Evolutionary conservation across 2,888 invertebrate species (phyloP), one percentile per base, ranked within the genome.

Genomic region (Atrina japonica): DNA sequence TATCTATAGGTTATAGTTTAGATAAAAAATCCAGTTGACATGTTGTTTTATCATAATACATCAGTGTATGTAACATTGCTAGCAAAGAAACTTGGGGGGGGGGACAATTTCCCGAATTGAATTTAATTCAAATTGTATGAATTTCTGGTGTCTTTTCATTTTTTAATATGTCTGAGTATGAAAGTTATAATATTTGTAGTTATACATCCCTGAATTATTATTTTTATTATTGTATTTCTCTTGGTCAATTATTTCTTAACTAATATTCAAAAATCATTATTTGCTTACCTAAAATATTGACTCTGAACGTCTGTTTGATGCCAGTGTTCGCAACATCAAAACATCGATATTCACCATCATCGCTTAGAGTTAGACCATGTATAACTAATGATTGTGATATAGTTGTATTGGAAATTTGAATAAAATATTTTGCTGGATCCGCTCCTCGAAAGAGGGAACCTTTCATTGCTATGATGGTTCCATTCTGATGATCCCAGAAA

Each of bases 331-430:
- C 65, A 0, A 79, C 21, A 35, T 78, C 77, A 50, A 67, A 76
- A 50, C 81, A 81, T 50, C 69, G 52, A 40, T 73, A 80, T 18
- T 58, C 49, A 14, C 70, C 77, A 45, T 81, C 79, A 49, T 81
- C 81, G 29, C 59, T 60, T 18, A 81, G 52, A 1, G 73, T 68
- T 45, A 81, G 56, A 18, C 71, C 56, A 30, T 72, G 76, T 21
- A 81, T 76, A 16, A 76, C 70, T 6, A 81, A 61, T 0, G 75
- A 73, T 29, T 80, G 77, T 29, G 59, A 29, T 14, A 50, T 55
- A 16, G 61, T 65, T 29, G 9, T 23, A 18, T 43, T 66, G 5
- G 35, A 35, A 35, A 7, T 35, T 30, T 49, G 30, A 30, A 72
- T 11, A 9, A 52, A 58, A 21, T 50, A 63, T 40, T 63, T 72